Evolutionary conservation across 1,140 invertebrate species (phyloP).

Genomic region (Drosophila nannoptera): DNA sequence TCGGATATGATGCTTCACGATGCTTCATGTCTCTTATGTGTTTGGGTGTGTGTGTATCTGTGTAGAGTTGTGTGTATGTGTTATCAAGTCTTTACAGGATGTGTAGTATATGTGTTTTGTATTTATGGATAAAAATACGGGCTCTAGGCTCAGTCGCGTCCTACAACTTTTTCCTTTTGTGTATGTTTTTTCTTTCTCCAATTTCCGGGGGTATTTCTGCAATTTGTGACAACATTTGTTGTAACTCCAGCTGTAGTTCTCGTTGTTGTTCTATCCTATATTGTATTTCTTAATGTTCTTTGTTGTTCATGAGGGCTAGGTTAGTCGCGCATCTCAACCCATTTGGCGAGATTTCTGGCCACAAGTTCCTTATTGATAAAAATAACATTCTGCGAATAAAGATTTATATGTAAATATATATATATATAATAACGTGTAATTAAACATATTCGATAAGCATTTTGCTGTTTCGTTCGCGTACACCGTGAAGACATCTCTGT

Average conservation of each 20-base stretch:
- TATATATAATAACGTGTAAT: neutral
- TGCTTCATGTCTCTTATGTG: slow-evolving; percentile 26
- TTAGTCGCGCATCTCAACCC: slow-evolving; percentile 80
- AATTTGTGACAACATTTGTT: slow-evolving; percentile 19
- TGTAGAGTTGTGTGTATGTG: slow-evolving; percentile 13
- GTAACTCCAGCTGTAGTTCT: slow-evolving; percentile 3
- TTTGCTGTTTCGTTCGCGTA: neutral
- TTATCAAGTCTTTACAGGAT: too few species aligned
- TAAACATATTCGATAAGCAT: neutral
- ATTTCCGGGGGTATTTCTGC: slow-evolving; percentile 5
- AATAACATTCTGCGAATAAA: slow-evolving; percentile 83
- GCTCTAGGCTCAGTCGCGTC: slow-evolving; percentile 66
- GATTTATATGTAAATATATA: neutral
- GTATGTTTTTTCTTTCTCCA: slow-evolving; percentile 1
- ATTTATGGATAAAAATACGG: slow-evolving; percentile 40
- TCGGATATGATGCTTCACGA: neutral
- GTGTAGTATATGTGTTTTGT: slow-evolving; percentile 11
- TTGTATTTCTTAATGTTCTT: slow-evolving; percentile 31
- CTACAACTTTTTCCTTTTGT: slow-evolving; percentile 46
- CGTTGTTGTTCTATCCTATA: slow-evolving; percentile 30
- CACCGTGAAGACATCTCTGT: slow-evolving; percentile 37
- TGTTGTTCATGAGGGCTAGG: slow-evolving; percentile 57
- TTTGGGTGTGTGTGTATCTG: slow-evolving; percentile 7
- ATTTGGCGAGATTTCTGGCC: slow-evolving; percentile 84
- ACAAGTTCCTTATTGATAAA: slow-evolving; percentile 85